Evolutionary conservation across 30 jellyfish, hydroid and myxozoan species (phyloP), one percentile per base, ranked within the genome.

Genomic region (Aurelia sp.): DNA sequence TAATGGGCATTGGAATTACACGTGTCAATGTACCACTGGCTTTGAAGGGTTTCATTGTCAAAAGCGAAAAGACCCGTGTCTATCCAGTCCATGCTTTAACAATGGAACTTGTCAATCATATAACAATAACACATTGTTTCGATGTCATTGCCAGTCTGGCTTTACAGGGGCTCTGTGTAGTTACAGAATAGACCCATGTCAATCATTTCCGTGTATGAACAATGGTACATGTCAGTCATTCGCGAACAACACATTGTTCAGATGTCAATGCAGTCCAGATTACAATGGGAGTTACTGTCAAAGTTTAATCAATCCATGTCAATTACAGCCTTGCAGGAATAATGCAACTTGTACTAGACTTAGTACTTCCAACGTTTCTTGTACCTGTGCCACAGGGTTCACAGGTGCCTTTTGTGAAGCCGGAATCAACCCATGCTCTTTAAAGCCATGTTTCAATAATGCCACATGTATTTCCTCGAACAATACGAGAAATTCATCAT

Each of bases 41-140:
- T 85, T 16, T 37, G 66, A 78, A 11, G 89, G 95, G 11, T n/a
- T n/a, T 4, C 41, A 65, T 11, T 85, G 95, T 60, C 66, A 74
- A 19, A 19, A 50, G 16, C 44, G 27, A 66, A 67, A 7, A 13
- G 73, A 67, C 37, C 83, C 86, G 1, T 86, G 96, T 40, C 78
- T 19, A 4, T 53, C 79, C 19, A 66, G 27, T 17, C 96, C 89
- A 4, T 86, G 96, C 53, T 16, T 35, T 13, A 86, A 86, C 76
- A 86, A 86, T 66, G 96, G 89, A 5, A 63, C 86, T 12, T 87
- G 96, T 66, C 74, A 62, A 71, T 58, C 87, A 59, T 11, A 63
- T 40, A 19, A 4, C 41, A 78, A 70, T 52, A 76, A 69, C 66
- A 67, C 84, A 18, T 20, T 7, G 62, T 57, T 64, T 19, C 3